Evolutionary conservation across 2,888 invertebrate genomes (phyloP).

Genomic region (Bombyx huttoni): DNA sequence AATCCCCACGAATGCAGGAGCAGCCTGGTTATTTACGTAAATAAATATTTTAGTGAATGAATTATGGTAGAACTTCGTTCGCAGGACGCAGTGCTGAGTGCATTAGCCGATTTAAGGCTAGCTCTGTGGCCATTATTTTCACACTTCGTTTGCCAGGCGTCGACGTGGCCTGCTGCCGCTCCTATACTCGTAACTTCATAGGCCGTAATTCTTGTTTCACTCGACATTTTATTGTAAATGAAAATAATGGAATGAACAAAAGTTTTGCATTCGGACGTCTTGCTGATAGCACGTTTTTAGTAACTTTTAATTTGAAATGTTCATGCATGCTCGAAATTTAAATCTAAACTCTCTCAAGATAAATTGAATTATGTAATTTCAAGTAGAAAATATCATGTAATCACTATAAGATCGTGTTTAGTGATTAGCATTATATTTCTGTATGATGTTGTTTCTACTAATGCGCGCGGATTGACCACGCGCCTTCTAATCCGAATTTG

Average conservation of each 20-base stretch:
- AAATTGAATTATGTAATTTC: too few species aligned
- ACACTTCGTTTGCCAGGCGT: conserved; percentile 47
- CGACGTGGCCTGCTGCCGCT: conserved; percentile 16
- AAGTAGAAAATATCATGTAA: too few species aligned
- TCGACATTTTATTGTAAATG: conserved; percentile 11
- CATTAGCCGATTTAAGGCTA: conserved; percentile 50
- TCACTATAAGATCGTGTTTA: too few species aligned
- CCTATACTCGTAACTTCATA: conserved; percentile 25
- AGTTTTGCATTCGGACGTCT: too few species aligned
- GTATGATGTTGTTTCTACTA: too few species aligned
- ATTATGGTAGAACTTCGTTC: conserved; percentile 15
- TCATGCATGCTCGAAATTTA: too few species aligned
- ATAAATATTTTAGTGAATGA: conserved; percentile 9
- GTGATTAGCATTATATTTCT: too few species aligned
- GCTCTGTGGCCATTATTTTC: conserved; percentile 51
- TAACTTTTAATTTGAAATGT: too few species aligned
- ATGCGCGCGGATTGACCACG: too few species aligned
- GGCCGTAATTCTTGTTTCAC: conserved; percentile 3
- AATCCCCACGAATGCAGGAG: neutral
- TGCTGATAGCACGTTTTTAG: too few species aligned
- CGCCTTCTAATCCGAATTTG: too few species aligned
- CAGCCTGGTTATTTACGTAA: neutral
- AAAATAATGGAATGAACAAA: neutral
- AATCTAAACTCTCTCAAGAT: too few species aligned
- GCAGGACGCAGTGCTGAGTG: conserved; percentile 19